Evolutionary conservation across 2,888 invertebrate species (phyloP).

Genomic region (Coelopa pilipes): DNA sequence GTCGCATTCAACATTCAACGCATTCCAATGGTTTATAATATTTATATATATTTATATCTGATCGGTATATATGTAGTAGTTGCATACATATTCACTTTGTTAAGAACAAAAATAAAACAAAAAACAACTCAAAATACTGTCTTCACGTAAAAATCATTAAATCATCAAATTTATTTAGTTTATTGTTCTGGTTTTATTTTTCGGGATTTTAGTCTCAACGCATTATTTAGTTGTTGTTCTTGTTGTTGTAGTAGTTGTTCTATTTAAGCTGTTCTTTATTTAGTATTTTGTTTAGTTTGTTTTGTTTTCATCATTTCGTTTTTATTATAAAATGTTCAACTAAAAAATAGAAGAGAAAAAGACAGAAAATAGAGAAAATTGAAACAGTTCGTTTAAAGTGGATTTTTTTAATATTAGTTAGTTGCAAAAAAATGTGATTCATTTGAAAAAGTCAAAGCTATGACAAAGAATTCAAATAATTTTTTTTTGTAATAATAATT

Average conservation of each 20-base stretch:
- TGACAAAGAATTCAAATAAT: background rate
- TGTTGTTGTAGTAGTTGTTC: background rate
- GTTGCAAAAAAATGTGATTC: background rate
- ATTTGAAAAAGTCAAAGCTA: background rate
- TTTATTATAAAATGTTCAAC: conserved; percentile 32
- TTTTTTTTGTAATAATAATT: background rate
- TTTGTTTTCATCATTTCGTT: conserved; percentile 7
- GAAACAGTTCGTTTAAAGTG: background rate
- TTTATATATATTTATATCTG: conserved; percentile 24
- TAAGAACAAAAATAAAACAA: background rate
- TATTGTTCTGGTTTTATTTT: conserved; percentile 17
- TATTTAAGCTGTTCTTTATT: conserved; percentile 16
- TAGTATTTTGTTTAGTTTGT: conserved; percentile 39
- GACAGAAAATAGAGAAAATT: background rate
- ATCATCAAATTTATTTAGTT: background rate
- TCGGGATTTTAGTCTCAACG: conserved; percentile 35
- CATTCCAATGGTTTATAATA: conserved; percentile 44
- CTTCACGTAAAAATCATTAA: background rate
- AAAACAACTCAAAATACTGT: background rate
- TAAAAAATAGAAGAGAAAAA: conserved; percentile 23
- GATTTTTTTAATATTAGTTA: background rate
- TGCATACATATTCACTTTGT: conserved; percentile 33
- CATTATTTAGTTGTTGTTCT: conserved; percentile 44
- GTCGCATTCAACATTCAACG: conserved; percentile 54
- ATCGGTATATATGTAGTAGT: conserved; percentile 32